Conservation (phyloP, 2,113 vertebrate genomes). For the Ptilorrhoa leucosticta region DNA sequence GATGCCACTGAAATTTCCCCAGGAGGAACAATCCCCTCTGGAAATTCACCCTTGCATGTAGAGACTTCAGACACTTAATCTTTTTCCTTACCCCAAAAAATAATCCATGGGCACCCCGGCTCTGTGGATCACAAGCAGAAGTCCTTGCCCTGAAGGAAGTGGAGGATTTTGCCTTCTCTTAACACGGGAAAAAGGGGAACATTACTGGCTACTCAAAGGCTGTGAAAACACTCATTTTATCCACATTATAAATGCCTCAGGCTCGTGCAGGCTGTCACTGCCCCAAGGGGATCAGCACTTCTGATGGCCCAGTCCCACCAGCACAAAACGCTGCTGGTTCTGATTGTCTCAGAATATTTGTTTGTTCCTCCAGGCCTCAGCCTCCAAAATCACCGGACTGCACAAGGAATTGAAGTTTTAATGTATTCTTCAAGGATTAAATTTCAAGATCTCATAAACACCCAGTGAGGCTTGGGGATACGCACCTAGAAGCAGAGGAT, state of each 20-base stretch:
- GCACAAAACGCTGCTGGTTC: rapidly evolving
- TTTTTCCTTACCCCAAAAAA: neutral
- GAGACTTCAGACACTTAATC: neutral
- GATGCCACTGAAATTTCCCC: neutral
- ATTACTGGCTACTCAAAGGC: neutral
- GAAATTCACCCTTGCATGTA: neutral
- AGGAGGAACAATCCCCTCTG: neutral
- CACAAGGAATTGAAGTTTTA: neutral
- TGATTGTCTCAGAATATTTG: neutral
- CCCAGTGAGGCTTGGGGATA: neutral
- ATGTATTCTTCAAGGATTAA: neutral
- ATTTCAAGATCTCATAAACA: neutral
- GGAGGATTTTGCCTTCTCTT: neutral
- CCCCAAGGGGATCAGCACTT: neutral
- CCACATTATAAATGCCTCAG: neutral
- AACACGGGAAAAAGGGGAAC: rapidly evolving
- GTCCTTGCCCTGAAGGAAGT: neutral
- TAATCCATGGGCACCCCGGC: rapidly evolving
- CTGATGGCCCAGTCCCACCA: neutral
- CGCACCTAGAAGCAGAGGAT: neutral
- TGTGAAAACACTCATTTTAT: neutral
- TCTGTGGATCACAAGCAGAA: neutral
- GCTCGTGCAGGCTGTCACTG: neutral
- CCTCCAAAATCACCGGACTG: neutral
- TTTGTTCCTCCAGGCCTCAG: neutral